phyloP scores from a whole-genome alignment of 2,797 vertebrate genomes.

The Muscicapa comitata region DNA sequence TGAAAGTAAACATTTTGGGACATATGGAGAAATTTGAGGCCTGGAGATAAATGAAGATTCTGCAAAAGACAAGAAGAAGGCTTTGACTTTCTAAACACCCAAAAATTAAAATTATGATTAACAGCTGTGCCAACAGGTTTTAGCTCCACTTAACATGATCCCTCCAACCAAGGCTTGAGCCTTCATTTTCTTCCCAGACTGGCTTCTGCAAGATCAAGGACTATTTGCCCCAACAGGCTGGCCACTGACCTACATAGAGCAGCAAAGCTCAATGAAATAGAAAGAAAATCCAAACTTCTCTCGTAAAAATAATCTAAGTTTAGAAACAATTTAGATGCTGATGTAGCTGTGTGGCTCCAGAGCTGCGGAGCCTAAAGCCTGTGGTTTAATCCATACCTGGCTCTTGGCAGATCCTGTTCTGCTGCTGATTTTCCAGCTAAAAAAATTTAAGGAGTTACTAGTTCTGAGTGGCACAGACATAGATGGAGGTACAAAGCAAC shows the following conservation, averaged over 20 bases:
- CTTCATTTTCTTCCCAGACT: not conserved
- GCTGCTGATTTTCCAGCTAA: not conserved
- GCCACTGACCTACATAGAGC: slow-evolving; percentile 9
- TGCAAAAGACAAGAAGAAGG: not conserved
- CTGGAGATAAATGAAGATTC: not conserved
- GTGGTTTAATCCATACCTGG: not conserved
- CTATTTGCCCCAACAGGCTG: not conserved
- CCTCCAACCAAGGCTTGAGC: not conserved
- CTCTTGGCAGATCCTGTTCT: not conserved
- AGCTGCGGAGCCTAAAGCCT: not conserved
- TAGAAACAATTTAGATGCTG: slow-evolving; percentile 17
- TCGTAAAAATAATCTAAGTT: slow-evolving; percentile 19
- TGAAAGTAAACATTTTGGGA: not conserved
- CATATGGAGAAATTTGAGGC: accelerated
- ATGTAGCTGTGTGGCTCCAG: not conserved
- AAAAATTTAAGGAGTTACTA: not conserved
- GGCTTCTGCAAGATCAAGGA: slow-evolving; percentile 1
- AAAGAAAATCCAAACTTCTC: not conserved
- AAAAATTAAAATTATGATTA: not conserved
- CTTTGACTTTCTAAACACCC: not conserved
- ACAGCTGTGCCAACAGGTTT: not conserved
- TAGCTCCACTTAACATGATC: not conserved
- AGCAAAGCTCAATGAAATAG: not conserved
- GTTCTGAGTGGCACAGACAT: not conserved
- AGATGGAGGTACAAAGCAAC: not conserved